Percentiles rank a stretch among this genome's conserved stretches.
These are phyloP conservation scores for Arrhopalites spinosus DNA, from an alignment of 2,888 invertebrate genomes.

Conservation along the genomic window DNA sequence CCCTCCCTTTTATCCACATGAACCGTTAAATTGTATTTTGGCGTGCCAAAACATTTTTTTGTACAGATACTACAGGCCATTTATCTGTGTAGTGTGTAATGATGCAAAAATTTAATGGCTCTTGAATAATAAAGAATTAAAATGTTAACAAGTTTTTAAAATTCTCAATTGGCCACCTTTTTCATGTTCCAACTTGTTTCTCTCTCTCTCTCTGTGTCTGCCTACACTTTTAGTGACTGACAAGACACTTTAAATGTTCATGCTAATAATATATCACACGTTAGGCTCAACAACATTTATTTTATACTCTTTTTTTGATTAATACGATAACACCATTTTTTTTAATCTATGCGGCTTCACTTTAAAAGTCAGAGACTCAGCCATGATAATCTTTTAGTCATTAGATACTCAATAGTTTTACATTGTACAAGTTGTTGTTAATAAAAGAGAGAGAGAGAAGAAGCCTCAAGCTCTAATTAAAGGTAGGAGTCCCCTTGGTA, in stretches of 20 bases:
- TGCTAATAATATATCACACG: neutral
- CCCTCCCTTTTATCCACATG: too few relatives aligned
- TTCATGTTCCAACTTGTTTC: neutral
- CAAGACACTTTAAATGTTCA: too few relatives aligned
- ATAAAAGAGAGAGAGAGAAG: neutral
- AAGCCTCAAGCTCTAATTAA: neutral
- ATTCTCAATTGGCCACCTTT: neutral
- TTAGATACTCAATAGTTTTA: neutral
- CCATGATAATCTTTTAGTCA: neutral
- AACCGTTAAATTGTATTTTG: too few relatives aligned
- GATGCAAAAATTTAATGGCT: neutral
- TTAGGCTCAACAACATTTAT: neutral
- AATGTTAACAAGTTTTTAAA: neutral
- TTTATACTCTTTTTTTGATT: neutral
- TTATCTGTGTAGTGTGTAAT: too few relatives aligned
- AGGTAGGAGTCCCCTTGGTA: slow-evolving; percentile 5
- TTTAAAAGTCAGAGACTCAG: neutral
- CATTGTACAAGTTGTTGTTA: neutral
- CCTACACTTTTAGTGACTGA: neutral
- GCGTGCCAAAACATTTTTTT: too few relatives aligned
- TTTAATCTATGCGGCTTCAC: neutral
- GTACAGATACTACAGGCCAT: too few relatives aligned
- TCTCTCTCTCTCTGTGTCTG: slow-evolving; percentile 1
- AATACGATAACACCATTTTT: too few relatives aligned
- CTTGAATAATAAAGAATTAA: neutral